Base-by-base conservation (phyloP, 1,140 invertebrate species). In the Mactra quadrangularis region DNA sequence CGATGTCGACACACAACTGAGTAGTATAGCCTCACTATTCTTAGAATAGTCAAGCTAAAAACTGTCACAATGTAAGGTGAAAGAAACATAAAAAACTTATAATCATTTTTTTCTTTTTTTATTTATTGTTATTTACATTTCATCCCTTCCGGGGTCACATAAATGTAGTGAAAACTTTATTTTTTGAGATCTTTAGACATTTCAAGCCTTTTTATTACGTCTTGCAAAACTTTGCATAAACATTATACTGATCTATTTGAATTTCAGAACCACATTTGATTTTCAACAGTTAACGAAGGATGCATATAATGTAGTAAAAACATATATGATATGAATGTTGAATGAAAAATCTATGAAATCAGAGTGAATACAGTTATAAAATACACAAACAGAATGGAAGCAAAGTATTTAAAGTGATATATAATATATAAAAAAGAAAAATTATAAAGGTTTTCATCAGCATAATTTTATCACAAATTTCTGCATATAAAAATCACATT, bases 41-140 rank as follows among this genome's bases (percentile, higher is more conserved):
- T n/a, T n/a, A n/a, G n/a, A n/a, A n/a, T n/a, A n/a, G n/a, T n/a
- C n/a, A n/a, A n/a, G n/a, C n/a, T n/a, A n/a, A n/a, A n/a, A n/a
- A n/a, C n/a, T n/a, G n/a, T n/a, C n/a, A n/a, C n/a, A n/a, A n/a
- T n/a, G n/a, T n/a, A n/a, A n/a, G n/a, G n/a, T n/a, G n/a, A n/a
- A n/a, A n/a, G n/a, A n/a, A n/a, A n/a, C n/a, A n/a, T n/a, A n/a
- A n/a, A n/a, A n/a, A n/a, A n/a, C n/a, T n/a, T n/a, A n/a, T n/a
- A n/a, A n/a, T 11, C 33, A 59, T 50, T 75, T 76, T 76, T 60
- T 60, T 76, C 41, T 17, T 76, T 62, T 47, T 59, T 76, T 76
- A 60, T 62, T 60, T 76, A 31, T 47, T 62, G 38, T 17, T 76
- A 76, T 76, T 76, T 76, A 76, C 74, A 76, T 60, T 76, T 31